Conservation (phyloP, 2,797 vertebrate species). For the Discoglossus pictus region DNA sequence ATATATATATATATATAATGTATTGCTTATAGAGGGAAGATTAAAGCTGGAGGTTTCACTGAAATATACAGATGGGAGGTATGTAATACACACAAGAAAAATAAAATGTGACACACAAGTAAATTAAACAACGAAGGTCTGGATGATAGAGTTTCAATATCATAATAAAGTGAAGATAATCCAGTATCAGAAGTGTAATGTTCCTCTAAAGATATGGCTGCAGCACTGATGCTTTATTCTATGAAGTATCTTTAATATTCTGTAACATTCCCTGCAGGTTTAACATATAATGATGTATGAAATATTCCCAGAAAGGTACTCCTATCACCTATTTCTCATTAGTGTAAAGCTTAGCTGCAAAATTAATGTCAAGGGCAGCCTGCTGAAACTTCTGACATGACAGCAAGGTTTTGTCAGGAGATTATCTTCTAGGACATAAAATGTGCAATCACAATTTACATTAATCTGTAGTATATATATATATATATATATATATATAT, state of each 20-base stretch:
- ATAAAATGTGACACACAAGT: no score
- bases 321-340: conserved; percentile 47
- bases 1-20: no score
- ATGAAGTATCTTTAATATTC: conserved; percentile 36
- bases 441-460: conserved; percentile 41
- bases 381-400: conserved; percentile 40
- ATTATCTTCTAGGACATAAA: conserved; percentile 44
- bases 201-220: neutral
- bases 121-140: no score
- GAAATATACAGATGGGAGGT: no score
- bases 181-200: no score
- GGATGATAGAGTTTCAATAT: no score
- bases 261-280: conserved; percentile 39
- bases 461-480: conserved; percentile 36
- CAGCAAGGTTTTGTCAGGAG: conserved; percentile 32
- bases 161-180: no score
- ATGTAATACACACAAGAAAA: no score
- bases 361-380: conserved; percentile 50
- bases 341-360: conserved; percentile 44
- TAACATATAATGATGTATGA: conserved; percentile 49
- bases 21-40: no score
- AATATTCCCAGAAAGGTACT: conserved; percentile 49
- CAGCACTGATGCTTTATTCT: conserved; percentile 21
- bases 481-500: no score
- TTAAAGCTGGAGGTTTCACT: no score